Percentiles rank a stretch among this genome's conserved stretches.
Evolutionary conservation across 2,797 vertebrate genomes (phyloP).

Genomic region (Aphelocoma californica): DNA sequence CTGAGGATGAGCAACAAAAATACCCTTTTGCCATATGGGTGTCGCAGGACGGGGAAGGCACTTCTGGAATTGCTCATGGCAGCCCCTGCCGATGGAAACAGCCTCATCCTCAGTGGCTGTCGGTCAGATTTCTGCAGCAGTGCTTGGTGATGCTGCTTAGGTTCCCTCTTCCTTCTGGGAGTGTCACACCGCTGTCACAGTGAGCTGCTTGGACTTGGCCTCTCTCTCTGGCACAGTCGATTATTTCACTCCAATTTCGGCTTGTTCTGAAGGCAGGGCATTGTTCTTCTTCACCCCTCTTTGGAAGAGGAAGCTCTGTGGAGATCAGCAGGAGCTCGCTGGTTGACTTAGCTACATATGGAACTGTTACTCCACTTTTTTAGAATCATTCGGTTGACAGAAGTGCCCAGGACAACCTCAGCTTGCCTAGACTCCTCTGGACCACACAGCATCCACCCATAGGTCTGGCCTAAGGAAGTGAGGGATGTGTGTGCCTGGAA

Average conservation of each 20-base stretch:
- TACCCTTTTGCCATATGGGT: background rate
- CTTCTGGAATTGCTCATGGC: background rate
- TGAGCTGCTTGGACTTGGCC: background rate
- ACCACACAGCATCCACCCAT: fast-evolving
- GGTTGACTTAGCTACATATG: fast-evolving
- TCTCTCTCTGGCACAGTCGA: too few relatives aligned
- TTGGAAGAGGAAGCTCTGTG: background rate
- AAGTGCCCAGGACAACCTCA: background rate
- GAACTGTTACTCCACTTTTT: background rate
- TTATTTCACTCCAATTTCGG: background rate
- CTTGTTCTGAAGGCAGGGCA: background rate
- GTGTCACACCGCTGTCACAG: fast-evolving
- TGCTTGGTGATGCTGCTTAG: background rate
- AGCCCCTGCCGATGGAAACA: background rate
- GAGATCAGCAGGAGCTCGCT: background rate
- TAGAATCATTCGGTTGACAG: background rate
- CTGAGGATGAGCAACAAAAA: background rate
- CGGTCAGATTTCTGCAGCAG: background rate
- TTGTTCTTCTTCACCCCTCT: background rate
- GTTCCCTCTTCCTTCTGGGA: background rate
- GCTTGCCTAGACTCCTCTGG: background rate
- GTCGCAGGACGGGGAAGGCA: background rate
- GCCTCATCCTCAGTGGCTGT: background rate
- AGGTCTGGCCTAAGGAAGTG: background rate
- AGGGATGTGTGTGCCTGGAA: background rate